Conservation (phyloP, 2,113 vertebrate species). For the Piaya cayana region DNA sequence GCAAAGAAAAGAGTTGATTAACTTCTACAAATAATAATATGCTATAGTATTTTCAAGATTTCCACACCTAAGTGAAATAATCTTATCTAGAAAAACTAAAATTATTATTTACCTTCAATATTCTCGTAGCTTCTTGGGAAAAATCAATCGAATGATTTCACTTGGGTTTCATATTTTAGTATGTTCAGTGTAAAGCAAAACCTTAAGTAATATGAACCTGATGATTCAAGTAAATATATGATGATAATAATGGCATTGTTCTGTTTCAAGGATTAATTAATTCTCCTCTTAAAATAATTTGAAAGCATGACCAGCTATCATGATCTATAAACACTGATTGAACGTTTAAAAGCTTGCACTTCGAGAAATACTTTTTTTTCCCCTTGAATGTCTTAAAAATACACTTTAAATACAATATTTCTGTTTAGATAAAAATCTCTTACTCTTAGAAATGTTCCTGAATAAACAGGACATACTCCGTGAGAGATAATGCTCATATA, state of each 20-base stretch:
- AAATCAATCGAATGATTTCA: not conserved
- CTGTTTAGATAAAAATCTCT: not conserved
- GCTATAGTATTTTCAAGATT: not conserved
- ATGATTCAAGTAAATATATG: not conserved
- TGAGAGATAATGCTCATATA: not conserved
- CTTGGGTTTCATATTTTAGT: not conserved
- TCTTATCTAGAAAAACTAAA: not conserved
- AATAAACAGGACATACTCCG: not conserved
- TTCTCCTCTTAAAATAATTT: not conserved
- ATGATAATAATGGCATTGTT: not conserved
- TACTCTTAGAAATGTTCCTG: not conserved
- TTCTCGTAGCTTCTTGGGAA: not conserved
- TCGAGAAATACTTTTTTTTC: not conserved
- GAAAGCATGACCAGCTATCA: not conserved
- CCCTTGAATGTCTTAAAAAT: not conserved
- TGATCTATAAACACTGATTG: not conserved
- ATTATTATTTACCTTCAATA: not conserved
- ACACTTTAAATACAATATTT: not conserved
- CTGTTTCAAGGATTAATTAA: not conserved
- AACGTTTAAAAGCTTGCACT: not conserved
- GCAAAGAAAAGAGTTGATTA: not conserved
- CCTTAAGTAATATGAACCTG: not conserved
- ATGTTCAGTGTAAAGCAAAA: not conserved
- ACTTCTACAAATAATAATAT: not conserved
- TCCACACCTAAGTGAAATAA: not conserved